Base-by-base conservation (phyloP, 2,797 vertebrate species). In the Sebastiscus tertius region DNA sequence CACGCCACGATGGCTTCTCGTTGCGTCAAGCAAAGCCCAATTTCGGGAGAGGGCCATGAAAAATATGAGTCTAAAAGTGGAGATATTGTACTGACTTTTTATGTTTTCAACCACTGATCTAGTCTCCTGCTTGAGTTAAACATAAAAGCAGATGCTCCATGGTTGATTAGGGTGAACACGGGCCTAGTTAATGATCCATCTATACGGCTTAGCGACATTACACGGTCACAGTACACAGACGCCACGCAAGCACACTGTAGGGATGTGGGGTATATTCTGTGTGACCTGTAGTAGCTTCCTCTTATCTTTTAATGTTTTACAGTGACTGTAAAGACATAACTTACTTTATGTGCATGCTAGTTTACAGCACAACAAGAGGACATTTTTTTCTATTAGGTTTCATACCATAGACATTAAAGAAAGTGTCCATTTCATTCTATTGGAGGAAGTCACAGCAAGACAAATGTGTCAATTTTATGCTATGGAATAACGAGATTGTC, bases 131-230 rank as follows among this genome's bases (percentile, higher is more conserved):
- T 66, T 31, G 36, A 42, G 24, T 64, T 73, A 13, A 9, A 14
- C 69, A 65, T 62, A 65, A 58, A 65, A 34, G 77, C 73, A 71
- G 22, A 75, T 65, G 66, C 65, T 52, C 6, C 18, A 22, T 6
- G 39, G 26, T 39, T 27, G 60, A 75, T 46, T 29, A 42, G 42
- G 8, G 68, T 49, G 69, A 81, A 62, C 77, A 62, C 29, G 18
- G 42, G 14, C 13, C 66, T 60, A 56, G 84, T 88, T 80, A 89
- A 88, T 89, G 61, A 89, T 85, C 79, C 27, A 85, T 76, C 75
- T 56, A 71, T 65, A 86, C 55, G 46, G 42, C 70, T 64, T 5
- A 46, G 67, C 27, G 24, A 61, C 65, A 61, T 59, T 31, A 67
- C 54, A 33, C 72, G 60, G 49, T 66, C 16, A 46, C 24, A 75